These are phyloP conservation scores for Benthosema pterotum DNA, from an alignment of 2,797 vertebrate genomes.

Conservation along the genomic window DNA sequence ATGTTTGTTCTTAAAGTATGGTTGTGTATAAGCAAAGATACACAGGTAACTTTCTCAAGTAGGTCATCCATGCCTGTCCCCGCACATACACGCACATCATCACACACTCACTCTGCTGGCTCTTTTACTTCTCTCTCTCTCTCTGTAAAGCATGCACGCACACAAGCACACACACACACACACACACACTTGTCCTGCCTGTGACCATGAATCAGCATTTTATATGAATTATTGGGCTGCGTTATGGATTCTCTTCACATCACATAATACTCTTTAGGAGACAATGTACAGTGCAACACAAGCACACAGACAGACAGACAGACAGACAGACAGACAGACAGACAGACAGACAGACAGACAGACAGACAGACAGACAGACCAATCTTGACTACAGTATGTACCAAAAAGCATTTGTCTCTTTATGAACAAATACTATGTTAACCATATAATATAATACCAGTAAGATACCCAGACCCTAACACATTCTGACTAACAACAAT, in stretches of 20 bases:
- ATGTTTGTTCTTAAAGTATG: background rate
- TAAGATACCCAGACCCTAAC: no score
- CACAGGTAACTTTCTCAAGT: background rate
- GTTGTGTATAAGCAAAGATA: constrained; percentile 9
- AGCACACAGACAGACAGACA: constrained; percentile 23
- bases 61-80: background rate
- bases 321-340: background rate
- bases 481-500: no score
- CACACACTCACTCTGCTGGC: no score
- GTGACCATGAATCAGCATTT: constrained; percentile 65
- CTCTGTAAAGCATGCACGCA: background rate
- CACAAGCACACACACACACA: constrained; percentile 1
- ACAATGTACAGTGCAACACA: constrained; percentile 33
- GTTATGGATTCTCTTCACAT: constrained; percentile 64
- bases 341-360: no score
- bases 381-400: no score
- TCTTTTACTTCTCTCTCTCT: no score
- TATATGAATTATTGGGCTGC: constrained; percentile 60
- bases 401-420: no score
- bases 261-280: constrained; percentile 40
- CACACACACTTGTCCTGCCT: constrained; percentile 35
- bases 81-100: background rate
- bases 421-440: no score
- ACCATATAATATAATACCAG: no score
- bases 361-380: no score